phyloP scores from a whole-genome alignment of 2,113 vertebrate species.

The Canis aureus region DNA sequence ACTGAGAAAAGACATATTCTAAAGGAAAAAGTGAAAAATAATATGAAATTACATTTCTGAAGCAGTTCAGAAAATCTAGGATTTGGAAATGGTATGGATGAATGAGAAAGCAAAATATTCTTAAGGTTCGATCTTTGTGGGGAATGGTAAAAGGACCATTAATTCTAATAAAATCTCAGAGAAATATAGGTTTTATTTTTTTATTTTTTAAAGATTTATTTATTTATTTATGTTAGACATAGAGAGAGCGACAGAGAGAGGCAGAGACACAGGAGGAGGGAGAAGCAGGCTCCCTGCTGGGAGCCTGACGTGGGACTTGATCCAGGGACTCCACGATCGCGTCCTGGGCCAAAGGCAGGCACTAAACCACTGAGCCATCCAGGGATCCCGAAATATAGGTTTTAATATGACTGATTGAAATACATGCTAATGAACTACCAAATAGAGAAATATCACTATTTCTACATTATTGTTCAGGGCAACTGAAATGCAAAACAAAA shows the following conservation, averaged over 20 bases:
- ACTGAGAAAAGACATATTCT: background rate
- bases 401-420: slow-evolving; percentile 46
- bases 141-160: background rate
- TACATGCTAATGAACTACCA: background rate
- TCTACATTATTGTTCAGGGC: background rate
- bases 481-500: slow-evolving; percentile 51
- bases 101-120: background rate
- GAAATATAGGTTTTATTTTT: background rate
- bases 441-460: background rate
- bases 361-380: no score
- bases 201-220: no score
- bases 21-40: slow-evolving; percentile 1
- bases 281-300: no score
- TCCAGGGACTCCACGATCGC: no score
- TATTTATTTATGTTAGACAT: no score
- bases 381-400: background rate
- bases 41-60: background rate
- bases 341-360: no score
- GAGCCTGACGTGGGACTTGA: no score
- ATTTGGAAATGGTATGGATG: background rate
- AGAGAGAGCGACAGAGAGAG: no score
- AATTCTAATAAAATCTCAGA: slow-evolving; percentile 14
- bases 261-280: no score
- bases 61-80: background rate
- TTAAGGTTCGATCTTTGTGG: background rate